Base-by-base conservation (phyloP, 2,888 invertebrate species). In the Parascotia fuliginaria region DNA sequence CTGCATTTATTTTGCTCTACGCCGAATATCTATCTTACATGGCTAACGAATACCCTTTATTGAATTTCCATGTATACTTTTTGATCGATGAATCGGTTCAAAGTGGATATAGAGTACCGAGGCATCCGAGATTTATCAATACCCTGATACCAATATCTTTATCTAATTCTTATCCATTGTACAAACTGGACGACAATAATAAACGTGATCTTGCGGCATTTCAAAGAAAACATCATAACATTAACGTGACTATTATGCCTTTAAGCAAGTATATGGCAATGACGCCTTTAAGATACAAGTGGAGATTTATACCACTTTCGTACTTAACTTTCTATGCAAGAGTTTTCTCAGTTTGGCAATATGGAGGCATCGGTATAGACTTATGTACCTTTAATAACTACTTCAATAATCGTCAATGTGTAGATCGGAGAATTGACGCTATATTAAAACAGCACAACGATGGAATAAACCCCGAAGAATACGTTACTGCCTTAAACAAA, bases 271-370 rank as follows among this genome's bases (percentile, higher is more conserved):
- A 85, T 41, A 93, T 94, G 85, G 74, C 83, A 28, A 79, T 75
- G 51, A 92, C 93, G 0, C 93, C 93, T 0, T 71, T 94, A 33
- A 84, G 81, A 50, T 81, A 81, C 38, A 87, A 82, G 41, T 94
- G 93, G 93, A 84, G 76, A 50, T 76, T 73, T 16, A 81, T 93
- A 41, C 90, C 92, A n/a, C 58, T 73, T 0, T 63, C 79, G 5
- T 83, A 90, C 52, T 66, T 92, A 12, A 67, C 90, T 13, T 94
- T 94, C 67, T 93, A 93, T 32, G 81, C 90, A 0, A 81, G 94
- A 60, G 78, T 92, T 16, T 80, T 89, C 52, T 84, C 92, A 33
- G 81, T 94, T 16, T 94, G 94, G 93, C 87, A 93, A 67, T 83
- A 83, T 56, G 94, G 93, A 6, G 94, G 94, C 1, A 80, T 94